Base-by-base conservation (phyloP, 2,113 vertebrate species). In the Pomatostomus ruficeps region DNA sequence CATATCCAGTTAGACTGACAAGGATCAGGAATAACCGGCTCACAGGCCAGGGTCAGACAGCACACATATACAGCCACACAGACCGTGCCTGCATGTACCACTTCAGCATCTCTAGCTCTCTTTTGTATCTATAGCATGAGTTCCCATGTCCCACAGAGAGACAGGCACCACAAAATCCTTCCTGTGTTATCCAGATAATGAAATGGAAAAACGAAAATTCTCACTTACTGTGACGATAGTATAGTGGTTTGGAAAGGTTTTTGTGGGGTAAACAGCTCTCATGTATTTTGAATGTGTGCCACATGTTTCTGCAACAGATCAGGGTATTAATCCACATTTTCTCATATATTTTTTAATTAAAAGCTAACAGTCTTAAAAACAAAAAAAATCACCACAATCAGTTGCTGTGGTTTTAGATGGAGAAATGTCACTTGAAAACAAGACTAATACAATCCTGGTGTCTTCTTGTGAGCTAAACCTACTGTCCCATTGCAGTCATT, bases 161-260 rank as follows among this genome's bases (percentile, higher is more conserved):
- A 79, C 22, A 40, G 40, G 16, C 38, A 83, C 12, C 17, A 45
- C 42, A 85, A 73, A 78, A 65, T 62, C 26, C 38, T 51, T 68
- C 54, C 45, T 75, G 14, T 26, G 10, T 66, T 4, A 3, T 14
- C 15, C 21, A 68, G 42, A 40, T 24, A 72, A 85, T 5, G 61
- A 81, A 74, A 91, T 91, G 8, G 9, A 70, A 86, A 94, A 94
- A 1, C 6, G 73, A 51, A 85, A 89, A 71, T 58, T 90, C 72
- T 62, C 43, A 98, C 99, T 99, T 96, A 99, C 99, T 83, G 99
- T 99, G 85, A 99, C 99, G 79, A 99, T 98, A 63, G 98, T 99
- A 83, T 99, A 99, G 97, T 99, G 99, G 95, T 99, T 99, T 66
- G 99, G 99, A 75, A 99, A 99, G 45, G 99, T 99, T 98, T 99